phyloP scores from a whole-genome alignment of 2,797 vertebrate genomes.

The Muraenolepis orangiensis region DNA sequence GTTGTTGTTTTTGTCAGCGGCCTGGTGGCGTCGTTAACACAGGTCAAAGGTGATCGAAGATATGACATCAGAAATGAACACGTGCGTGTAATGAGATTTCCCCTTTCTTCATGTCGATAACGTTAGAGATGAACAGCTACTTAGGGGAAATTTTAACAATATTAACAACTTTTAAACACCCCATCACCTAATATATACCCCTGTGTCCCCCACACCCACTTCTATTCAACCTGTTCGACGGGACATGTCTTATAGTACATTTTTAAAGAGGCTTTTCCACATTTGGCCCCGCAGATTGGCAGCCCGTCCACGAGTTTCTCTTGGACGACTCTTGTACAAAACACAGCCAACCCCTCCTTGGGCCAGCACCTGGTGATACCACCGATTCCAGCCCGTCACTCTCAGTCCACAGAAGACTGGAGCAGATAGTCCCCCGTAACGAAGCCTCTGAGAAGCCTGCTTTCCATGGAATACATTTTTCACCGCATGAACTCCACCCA shows the following conservation, averaged over 20 bases:
- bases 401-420: background rate
- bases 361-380: background rate
- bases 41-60: background rate
- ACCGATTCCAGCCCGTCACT: background rate
- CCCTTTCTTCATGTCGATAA: too few species aligned
- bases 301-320: background rate
- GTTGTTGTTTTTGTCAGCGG: conserved; percentile 1
- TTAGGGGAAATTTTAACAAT: background rate
- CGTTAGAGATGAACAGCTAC: background rate
- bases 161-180: background rate
- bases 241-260: background rate
- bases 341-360: too few species aligned
- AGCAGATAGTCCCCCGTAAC: background rate
- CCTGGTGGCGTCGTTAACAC: background rate
- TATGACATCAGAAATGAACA: background rate
- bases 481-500: background rate
- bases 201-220: background rate
- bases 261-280: background rate
- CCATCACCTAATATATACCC: too few species aligned
- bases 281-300: background rate
- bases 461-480: background rate
- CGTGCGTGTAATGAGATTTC: too few species aligned
- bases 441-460: background rate
- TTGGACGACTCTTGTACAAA: background rate
- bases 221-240: background rate